A percentile compares a stretch with the other conserved stretches of the same genome.
Evolutionary conservation across 2,888 invertebrate genomes (phyloP).

Genomic region (Nysson spinosus): DNA sequence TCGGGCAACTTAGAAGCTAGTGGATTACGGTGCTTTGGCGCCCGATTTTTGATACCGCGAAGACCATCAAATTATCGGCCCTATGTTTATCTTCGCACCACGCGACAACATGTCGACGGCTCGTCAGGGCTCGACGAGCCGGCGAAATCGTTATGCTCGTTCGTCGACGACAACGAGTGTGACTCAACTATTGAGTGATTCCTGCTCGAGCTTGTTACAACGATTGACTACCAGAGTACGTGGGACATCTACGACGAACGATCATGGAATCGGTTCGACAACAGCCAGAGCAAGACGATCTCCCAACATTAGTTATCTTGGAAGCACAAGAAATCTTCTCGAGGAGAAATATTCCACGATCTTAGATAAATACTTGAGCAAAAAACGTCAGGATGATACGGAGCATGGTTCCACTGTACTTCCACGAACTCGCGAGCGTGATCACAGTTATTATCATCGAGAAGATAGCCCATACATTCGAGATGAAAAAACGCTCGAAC

Average conservation of each 20-base stretch:
- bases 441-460: constrained; percentile 57
- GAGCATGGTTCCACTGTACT: constrained; percentile 39
- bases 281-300: constrained; percentile 38
- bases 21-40: no score
- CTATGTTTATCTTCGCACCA: constrained; percentile 74
- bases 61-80: background rate
- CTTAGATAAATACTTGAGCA: constrained; percentile 84
- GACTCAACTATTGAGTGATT: constrained; percentile 90
- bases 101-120: constrained; percentile 72
- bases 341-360: constrained; percentile 90
- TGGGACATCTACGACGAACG: constrained; percentile 83
- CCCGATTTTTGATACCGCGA: background rate
- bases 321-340: constrained; percentile 83
- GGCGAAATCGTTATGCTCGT: constrained; percentile 86
- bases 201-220: constrained; percentile 91
- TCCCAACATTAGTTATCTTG: constrained; percentile 67
- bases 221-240: constrained; percentile 86
- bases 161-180: constrained; percentile 89
- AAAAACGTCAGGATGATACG: constrained; percentile 44
- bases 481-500: constrained; percentile 85
- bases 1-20: no score
- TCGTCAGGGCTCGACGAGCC: constrained; percentile 72
- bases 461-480: constrained; percentile 69
- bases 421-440: constrained; percentile 49
- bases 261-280: constrained; percentile 59